phyloP scores from a whole-genome alignment of 2,888 invertebrate genomes.

The Tachina grossa region DNA sequence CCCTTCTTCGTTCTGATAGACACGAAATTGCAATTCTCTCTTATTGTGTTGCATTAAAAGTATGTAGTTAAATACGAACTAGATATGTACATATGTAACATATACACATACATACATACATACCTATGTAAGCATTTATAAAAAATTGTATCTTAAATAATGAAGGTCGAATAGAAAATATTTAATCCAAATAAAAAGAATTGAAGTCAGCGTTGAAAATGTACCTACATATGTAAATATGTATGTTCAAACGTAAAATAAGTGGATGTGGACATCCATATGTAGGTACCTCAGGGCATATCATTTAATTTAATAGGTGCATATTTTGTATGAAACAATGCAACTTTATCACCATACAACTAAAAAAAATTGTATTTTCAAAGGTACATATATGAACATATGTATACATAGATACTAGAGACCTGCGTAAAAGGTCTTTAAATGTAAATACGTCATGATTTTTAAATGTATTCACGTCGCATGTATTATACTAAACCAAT shows the following conservation, averaged over 20 bases:
- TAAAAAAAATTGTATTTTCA: neutral
- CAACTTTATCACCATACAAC: neutral
- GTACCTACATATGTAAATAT: neutral
- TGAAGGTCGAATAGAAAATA: neutral
- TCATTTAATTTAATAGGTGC: too few relatives aligned
- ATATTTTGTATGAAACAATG: neutral
- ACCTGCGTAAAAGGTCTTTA: too few relatives aligned
- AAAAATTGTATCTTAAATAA: neutral
- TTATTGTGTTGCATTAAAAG: neutral
- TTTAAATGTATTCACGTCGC: too few relatives aligned
- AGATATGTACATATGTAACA: neutral
- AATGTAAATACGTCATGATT: too few relatives aligned
- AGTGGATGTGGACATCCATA: too few relatives aligned
- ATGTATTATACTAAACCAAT: too few relatives aligned
- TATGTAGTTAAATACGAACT: neutral
- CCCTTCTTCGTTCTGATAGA: neutral
- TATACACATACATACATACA: neutral
- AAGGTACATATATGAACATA: too few relatives aligned
- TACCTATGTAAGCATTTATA: neutral
- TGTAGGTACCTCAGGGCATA: neutral
- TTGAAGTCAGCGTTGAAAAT: neutral
- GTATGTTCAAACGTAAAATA: too few relatives aligned
- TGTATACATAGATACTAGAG: too few relatives aligned
- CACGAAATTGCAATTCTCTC: conserved; percentile 13
- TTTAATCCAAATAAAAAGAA: neutral